Percentiles rank a stretch among this genome's conserved stretches.
These are phyloP conservation scores for Tapirus terrestris DNA, from an alignment of 2,113 vertebrate species.

Conservation along the genomic window DNA sequence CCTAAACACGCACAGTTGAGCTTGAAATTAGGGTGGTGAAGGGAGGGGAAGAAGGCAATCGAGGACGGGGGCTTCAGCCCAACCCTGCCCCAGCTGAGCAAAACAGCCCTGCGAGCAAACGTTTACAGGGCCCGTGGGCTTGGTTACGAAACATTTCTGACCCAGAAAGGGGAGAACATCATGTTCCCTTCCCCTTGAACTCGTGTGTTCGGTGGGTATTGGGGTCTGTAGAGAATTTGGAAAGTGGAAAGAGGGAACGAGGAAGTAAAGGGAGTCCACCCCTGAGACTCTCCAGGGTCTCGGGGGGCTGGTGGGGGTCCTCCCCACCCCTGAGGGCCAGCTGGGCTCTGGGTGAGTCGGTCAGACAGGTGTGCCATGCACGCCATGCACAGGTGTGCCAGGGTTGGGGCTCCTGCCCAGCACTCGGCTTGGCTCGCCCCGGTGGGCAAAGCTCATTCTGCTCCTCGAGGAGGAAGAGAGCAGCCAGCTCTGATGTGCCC, in stretches of 20 bases:
- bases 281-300: background rate
- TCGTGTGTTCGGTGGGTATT: background rate
- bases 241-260: background rate
- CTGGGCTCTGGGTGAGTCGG: background rate
- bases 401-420: background rate
- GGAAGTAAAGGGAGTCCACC: background rate
- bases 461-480: background rate
- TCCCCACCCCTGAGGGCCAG: background rate
- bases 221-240: background rate
- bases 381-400: background rate
- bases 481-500: background rate
- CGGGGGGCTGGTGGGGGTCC: background rate
- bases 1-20: slow-evolving; percentile 75
- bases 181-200: background rate
- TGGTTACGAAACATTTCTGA: slow-evolving; percentile 43
- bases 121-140: background rate
- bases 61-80: slow-evolving; percentile 56
- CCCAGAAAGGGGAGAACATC: background rate
- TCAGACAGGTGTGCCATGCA: background rate
- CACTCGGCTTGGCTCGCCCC: background rate
- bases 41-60: slow-evolving; percentile 52
- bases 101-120: slow-evolving; percentile 42
- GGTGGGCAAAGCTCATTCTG: background rate
- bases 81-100: slow-evolving; percentile 30
- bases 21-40: slow-evolving; percentile 79